These are phyloP conservation scores for Nixonia krombeini DNA, from an alignment of 1,140 invertebrate genomes.

Conservation along the genomic window DNA sequence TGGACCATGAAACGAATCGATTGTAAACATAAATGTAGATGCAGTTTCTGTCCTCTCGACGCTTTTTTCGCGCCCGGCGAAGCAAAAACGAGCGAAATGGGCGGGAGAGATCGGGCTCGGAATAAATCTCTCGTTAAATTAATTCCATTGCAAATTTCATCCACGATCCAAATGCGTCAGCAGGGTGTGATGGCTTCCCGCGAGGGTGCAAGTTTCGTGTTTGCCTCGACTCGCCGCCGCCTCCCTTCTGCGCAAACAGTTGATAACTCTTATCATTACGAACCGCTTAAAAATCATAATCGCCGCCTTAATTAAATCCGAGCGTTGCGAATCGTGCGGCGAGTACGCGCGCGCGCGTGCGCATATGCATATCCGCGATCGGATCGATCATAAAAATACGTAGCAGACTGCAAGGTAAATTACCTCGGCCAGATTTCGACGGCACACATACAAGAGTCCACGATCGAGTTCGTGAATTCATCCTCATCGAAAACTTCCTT, in stretches of 20 bases:
- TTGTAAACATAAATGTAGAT: no score
- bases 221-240: constrained; percentile 9
- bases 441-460: background rate
- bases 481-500: background rate
- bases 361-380: constrained; percentile 4
- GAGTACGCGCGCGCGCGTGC: no score
- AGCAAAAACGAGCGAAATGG: constrained; percentile 1
- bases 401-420: background rate
- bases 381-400: constrained; percentile 12
- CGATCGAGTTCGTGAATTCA: background rate
- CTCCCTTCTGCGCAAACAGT: no score
- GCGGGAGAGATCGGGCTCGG: constrained; percentile 1
- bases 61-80: constrained; percentile 10
- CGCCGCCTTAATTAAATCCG: no score
- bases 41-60: no score
- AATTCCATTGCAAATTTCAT: constrained; percentile 43
- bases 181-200: constrained; percentile 13
- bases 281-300: no score
- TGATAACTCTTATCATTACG: no score
- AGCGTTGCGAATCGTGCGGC: no score
- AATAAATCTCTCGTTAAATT: constrained; percentile 43
- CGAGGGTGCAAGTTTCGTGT: constrained; percentile 3
- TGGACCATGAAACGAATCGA: no score
- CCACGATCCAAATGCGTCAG: background rate
- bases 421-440: background rate